Conservation (phyloP, 2,888 invertebrate species). For the Pollenia angustigena region DNA sequence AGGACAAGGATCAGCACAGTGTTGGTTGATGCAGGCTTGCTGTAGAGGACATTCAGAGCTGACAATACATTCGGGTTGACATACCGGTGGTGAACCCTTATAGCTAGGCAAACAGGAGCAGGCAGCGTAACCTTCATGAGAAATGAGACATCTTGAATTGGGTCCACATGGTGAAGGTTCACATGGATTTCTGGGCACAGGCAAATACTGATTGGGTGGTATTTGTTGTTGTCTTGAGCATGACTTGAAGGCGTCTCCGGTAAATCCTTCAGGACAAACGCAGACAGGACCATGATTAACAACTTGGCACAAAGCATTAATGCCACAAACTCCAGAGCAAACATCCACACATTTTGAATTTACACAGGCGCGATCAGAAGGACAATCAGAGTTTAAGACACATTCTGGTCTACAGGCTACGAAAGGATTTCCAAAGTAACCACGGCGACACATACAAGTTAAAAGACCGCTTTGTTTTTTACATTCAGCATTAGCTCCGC, state of each 20-base stretch:
- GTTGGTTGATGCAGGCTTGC: conserved; percentile 91
- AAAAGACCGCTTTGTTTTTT: conserved; percentile 87
- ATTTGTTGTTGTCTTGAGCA: conserved; percentile 86
- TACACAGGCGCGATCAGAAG: conserved; percentile 89
- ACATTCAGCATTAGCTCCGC: conserved; percentile 90
- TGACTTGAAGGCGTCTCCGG: conserved; percentile 90
- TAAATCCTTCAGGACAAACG: conserved; percentile 88
- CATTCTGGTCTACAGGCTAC: conserved; percentile 92
- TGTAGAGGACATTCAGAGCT: conserved; percentile 92
- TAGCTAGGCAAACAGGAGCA: conserved; percentile 92
- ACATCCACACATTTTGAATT: conserved; percentile 92
- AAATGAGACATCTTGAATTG: conserved; percentile 90
- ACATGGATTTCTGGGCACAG: conserved; percentile 87
- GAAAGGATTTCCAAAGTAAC: conserved; percentile 92
- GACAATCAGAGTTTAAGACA: conserved; percentile 92
- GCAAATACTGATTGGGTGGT: conserved; percentile 81
- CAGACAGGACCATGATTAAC: conserved; percentile 92
- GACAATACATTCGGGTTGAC: conserved; percentile 93
- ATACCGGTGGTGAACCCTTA: conserved; percentile 91
- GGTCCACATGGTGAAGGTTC: conserved; percentile 93
- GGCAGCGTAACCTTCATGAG: conserved; percentile 89
- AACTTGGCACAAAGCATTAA: conserved; percentile 89
- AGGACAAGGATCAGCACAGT: conserved; percentile 92
- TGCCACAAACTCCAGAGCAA: conserved; percentile 90
- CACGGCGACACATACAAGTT: conserved; percentile 89